Base-by-base conservation (phyloP, 1,140 invertebrate genomes). In the Aphaenogaster ashmeadi region DNA sequence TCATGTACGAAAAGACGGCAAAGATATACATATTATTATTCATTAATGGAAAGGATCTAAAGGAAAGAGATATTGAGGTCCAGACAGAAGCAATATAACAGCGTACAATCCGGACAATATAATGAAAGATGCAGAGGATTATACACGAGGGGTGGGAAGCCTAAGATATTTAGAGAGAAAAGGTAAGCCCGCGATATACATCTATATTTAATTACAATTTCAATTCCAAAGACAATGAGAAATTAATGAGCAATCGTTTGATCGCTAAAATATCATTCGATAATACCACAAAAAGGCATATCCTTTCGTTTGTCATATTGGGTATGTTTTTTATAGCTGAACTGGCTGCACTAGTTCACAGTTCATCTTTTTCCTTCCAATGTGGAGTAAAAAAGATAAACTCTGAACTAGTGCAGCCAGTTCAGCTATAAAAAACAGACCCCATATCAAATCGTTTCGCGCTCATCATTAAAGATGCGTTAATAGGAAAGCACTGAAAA, bases 201-300 rank as follows among this genome's bases (percentile, higher is more conserved):
- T 75, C 54, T 7, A 75, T 56, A 77, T 77, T 77, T 74, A 54
- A 74, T 71, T 71, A 21, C 1, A 47, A 69, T 71, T 71, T 4
- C 13, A 58, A 33, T 77, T 75, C 11, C 13, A 21, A 56, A 38
- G n/a, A 58, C 54, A 38, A 56, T 38, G 74, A 58, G 27, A 79
- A 64, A 64, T 64, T 79, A 79, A 79, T 62, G 11, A 6, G 21
- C 41, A 15, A 44, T 27, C 1, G 7, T 64, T 64, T 36, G 18
- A 66, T 36, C 18, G 36, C 27, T 38, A 38, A 64, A 79, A 44
- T 71, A 64, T 27, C 11, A 11, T 27, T 21, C 36, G 27, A 74
- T 74, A 74, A 13, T 21, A 58, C 4, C 11, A 41, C n/a, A 41
- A 50, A 66, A 66, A 66, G 2, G 2, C 2, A 2, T 47, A 64